Base-by-base conservation (phyloP, 2,797 vertebrate species). In the Ara ararauna region DNA sequence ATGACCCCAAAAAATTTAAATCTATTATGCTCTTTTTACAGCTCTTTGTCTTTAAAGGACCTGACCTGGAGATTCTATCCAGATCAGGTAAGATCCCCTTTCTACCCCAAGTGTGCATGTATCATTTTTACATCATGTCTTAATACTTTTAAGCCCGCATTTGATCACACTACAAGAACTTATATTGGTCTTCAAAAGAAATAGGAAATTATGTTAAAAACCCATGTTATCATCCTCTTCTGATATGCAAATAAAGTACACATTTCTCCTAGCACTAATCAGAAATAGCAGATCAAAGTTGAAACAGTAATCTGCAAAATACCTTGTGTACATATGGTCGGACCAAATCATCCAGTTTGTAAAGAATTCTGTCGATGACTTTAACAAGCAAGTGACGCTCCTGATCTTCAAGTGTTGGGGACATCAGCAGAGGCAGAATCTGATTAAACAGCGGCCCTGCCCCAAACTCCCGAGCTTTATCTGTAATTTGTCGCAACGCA, bases 291-390 rank as follows among this genome's bases (percentile, higher is more conserved):
- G 75, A 84, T 27, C 9, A 53, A 84, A 81, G 44, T 62, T 24
- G 30, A 86, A 83, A 38, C 0, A 50, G 21, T 19, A 13, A 93
- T 60, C 27, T 44, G 44, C 58, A 77, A 91, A 97, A 93, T 91
- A 99, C 99, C 99, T 99, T 99, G 97, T 99, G 99, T 6, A 99
- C 99, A 5, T 99, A 99, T 1, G 99, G 99, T 67, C 99, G 98
- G 85, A 99, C 99, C 97, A 99, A 97, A 94, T 99, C 99, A 90
- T 99, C 99, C 89, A 99, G 97, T 89, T 99, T 99, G 98, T 99
- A 99, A 20, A 99, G 98, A 96, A 99, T 99, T 95, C 99, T 98
- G 97, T 99, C 99, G 0, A 99, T 99, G 95, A 99, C 99, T 98
- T 99, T 99, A 26, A 99, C 99, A 96, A 99, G 98, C 90, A 99